Evolutionary conservation across 2,113 vertebrate genomes (phyloP).

Genomic region (Tragelaphus strepsiceros): DNA sequence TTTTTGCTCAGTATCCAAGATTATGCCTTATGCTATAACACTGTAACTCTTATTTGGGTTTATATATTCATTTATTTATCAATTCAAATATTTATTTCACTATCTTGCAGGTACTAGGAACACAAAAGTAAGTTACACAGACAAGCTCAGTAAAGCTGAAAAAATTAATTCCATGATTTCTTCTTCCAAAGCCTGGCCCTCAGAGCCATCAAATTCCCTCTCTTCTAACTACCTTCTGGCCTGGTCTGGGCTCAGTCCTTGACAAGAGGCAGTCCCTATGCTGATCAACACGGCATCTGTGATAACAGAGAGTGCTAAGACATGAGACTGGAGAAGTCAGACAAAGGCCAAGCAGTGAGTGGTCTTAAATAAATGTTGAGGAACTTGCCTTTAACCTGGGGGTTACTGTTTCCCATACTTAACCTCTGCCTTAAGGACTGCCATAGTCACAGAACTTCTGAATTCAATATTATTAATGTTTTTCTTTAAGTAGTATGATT

Average conservation of each 20-base stretch:
- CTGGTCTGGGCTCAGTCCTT: neutral
- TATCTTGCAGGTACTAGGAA: neutral
- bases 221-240: neutral
- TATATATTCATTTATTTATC: neutral
- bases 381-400: neutral
- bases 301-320: neutral
- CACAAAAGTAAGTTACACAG: neutral
- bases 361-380: neutral
- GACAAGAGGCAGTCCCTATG: neutral
- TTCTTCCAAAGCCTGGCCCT: neutral
- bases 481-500: neutral
- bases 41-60: neutral
- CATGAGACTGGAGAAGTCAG: neutral
- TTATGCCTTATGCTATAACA: neutral
- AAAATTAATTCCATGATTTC: neutral
- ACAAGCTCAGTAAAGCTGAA: neutral
- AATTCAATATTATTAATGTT: neutral
- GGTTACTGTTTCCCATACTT: neutral
- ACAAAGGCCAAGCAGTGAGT: neutral
- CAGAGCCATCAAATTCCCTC: neutral
- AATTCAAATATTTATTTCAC: neutral
- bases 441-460: neutral
- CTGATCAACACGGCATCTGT: neutral
- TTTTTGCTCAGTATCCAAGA: neutral
- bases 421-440: neutral